Conservation (phyloP, 2,888 invertebrate species). For the Dilophus febrilis region DNA sequence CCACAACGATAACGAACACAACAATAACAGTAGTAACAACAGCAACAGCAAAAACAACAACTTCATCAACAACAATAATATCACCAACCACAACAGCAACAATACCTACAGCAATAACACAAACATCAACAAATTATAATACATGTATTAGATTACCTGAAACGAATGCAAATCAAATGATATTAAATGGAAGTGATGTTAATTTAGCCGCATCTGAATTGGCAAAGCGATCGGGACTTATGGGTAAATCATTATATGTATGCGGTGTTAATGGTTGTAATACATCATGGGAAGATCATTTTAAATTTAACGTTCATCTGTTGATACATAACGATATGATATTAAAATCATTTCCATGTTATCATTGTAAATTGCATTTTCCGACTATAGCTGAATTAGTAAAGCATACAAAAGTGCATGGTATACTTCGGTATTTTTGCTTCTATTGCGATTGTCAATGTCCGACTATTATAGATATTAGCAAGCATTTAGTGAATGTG, state of each 20-base stretch:
- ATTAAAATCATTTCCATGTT: conserved; percentile 24
- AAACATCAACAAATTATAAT: background rate
- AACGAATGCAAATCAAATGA: background rate
- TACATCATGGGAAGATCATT: conserved; percentile 21
- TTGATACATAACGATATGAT: conserved; percentile 4
- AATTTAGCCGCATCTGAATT: background rate
- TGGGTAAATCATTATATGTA: conserved; percentile 32
- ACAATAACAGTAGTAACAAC: too few relatives aligned
- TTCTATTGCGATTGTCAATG: conserved; percentile 35
- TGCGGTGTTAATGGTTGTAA: conserved; percentile 33
- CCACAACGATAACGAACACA: too few relatives aligned
- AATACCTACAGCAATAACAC: background rate
- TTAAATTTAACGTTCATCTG: conserved; percentile 29
- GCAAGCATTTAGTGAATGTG: conserved; percentile 34
- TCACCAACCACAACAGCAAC: background rate
- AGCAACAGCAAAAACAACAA: background rate
- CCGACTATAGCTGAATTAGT: conserved; percentile 30
- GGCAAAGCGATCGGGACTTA: conserved; percentile 20
- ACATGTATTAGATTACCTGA: background rate
- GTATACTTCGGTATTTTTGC: conserved; percentile 39
- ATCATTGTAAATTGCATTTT: conserved; percentile 33
- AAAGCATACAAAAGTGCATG: conserved; percentile 43
- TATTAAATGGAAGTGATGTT: conserved; percentile 1
- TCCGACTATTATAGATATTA: conserved; percentile 17
- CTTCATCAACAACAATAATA: background rate